Evolutionary conservation across 2,113 vertebrate genomes (phyloP).

Genomic region (Neopipo cinnamomea): DNA sequence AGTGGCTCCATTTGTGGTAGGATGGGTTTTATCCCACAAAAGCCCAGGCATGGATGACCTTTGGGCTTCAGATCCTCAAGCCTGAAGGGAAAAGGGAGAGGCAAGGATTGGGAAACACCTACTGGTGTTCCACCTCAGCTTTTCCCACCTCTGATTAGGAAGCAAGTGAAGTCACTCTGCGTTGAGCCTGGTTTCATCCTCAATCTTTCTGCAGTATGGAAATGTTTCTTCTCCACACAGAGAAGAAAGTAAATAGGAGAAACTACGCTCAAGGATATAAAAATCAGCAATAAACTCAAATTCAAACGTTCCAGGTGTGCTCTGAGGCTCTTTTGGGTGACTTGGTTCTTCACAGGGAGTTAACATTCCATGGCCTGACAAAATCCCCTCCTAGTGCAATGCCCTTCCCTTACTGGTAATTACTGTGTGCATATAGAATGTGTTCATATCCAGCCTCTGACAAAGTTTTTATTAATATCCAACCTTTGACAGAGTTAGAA

Average conservation of each 20-base stretch:
- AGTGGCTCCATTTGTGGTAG: neutral
- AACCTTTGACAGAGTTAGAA: neutral
- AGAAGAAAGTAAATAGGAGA: neutral
- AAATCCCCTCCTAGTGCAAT: neutral
- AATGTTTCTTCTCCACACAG: neutral
- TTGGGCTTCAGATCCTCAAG: neutral
- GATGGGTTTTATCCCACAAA: neutral
- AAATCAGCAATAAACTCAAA: neutral
- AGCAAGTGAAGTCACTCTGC: neutral
- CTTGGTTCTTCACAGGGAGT: neutral
- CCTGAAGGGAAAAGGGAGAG: neutral
- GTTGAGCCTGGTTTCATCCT: neutral
- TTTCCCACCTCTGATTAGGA: neutral
- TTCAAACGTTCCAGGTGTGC: neutral
- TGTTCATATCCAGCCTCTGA: neutral
- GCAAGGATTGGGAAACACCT: neutral
- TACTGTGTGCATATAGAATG: accelerated
- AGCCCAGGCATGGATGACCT: neutral
- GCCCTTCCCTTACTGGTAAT: neutral
- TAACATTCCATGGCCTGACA: accelerated
- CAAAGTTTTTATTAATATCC: neutral
- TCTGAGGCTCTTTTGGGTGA: neutral
- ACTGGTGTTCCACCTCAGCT: neutral
- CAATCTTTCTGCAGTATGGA: neutral
- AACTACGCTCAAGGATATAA: neutral